A percentile compares a stretch with the other conserved stretches of the same genome.
These are phyloP conservation scores for Anableps anableps DNA, from an alignment of 2,797 vertebrate genomes.

Conservation along the genomic window DNA sequence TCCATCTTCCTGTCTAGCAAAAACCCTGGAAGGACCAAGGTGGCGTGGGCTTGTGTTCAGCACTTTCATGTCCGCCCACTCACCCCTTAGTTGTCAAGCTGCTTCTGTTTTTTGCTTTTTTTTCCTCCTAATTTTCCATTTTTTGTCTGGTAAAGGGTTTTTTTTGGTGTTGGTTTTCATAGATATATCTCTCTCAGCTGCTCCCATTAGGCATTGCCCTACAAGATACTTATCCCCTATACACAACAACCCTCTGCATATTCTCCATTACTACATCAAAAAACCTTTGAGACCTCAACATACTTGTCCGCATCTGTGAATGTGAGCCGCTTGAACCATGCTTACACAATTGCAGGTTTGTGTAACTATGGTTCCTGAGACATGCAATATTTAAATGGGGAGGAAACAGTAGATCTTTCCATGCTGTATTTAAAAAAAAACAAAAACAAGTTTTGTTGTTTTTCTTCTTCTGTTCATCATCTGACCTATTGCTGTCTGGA, in stretches of 20 bases:
- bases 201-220: background rate
- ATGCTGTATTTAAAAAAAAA: too few species aligned
- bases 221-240: background rate
- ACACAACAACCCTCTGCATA: background rate
- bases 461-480: background rate
- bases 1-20: slow-evolving; percentile 80
- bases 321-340: background rate
- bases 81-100: slow-evolving; percentile 68
- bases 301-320: background rate
- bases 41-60: slow-evolving; percentile 76
- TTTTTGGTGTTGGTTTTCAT: background rate
- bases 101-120: slow-evolving; percentile 63
- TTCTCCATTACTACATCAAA: background rate
- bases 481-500: background rate
- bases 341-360: background rate
- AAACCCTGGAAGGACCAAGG: slow-evolving; percentile 74
- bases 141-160: background rate
- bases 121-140: slow-evolving; percentile 19
- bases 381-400: too few species aligned
- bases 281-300: background rate
- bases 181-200: background rate
- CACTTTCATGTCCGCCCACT: slow-evolving; percentile 74
- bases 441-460: background rate
- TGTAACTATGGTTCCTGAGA: too few species aligned
- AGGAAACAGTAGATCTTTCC: too few species aligned